Evolutionary conservation across 2,113 vertebrate genomes (phyloP), one percentile per base, ranked within the genome.

Genomic region (Macroglossus sobrinus): DNA sequence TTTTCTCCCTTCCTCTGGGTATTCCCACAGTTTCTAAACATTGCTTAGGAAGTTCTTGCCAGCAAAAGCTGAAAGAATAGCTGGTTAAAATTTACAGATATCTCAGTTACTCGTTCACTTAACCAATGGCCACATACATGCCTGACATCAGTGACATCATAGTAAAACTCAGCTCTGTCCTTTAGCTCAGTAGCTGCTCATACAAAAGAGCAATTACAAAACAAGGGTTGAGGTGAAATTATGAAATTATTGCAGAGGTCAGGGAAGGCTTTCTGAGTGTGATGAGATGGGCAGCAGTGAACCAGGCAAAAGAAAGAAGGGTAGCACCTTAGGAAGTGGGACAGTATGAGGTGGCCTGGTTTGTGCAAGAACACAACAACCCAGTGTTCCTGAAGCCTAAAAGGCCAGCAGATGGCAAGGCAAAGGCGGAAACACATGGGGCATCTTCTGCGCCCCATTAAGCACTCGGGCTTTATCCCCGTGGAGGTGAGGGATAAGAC

Each of bases 361-460:
- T 68, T 93, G 45, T 55, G 82, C 19, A 33, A 76, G 35, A 75
- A 35, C 22, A 8, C 2, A 50, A 38, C 47, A 30, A 21, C 19
- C 14, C 5, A 35, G 72, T 43, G 40, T 22, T 80, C 14, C 50
- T 10, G 12, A 79, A 66, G 28, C 40, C 24, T 8, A 7, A 24
- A 78, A 50, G 84, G 19, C 1, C 3, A 35, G 26, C 12, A 22
- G 55, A 24, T 28, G 40, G 75, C 18, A 16, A 38, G 50, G 35
- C 7, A 7, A 1, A 6, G n/a, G 40, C 22, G 21, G 86, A 87
- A 47, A 45, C 28, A 12, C 59, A 7, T 0, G 0, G 47, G n/a
- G 7, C 4, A 38, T 13, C 24, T 55, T 18, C 33, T 40, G 7
- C 0, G 1, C 6, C 30, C 11, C 59, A 30, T 14, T 7, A 35